These are phyloP conservation scores for Ormia ochracea DNA, from an alignment of 2,888 invertebrate species.

Conservation along the genomic window DNA sequence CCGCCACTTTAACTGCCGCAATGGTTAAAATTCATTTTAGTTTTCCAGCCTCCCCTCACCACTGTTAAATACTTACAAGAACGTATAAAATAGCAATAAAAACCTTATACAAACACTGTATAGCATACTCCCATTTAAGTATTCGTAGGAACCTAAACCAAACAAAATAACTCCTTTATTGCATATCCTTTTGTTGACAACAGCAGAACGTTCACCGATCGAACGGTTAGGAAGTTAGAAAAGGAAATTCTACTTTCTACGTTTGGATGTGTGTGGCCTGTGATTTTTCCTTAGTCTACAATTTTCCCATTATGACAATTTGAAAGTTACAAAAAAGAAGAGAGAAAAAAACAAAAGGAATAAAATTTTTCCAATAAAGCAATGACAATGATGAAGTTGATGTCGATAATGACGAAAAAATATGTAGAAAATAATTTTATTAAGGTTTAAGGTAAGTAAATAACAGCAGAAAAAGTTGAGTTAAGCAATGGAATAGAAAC, in stretches of 20 bases:
- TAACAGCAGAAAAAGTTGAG: conserved; percentile 55
- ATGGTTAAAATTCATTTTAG: conserved; percentile 52
- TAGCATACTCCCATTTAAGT: not conserved
- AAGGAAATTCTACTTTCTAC: conserved; percentile 17
- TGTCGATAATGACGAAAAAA: conserved; percentile 36
- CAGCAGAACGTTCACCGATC: conserved; percentile 30
- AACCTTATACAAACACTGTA: not conserved
- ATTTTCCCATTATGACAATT: conserved; percentile 52
- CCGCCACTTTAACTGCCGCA: conserved; percentile 62
- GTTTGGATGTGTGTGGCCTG: not conserved
- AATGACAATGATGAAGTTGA: conserved; percentile 31
- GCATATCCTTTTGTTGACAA: conserved; percentile 55
- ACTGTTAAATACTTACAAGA: conserved; percentile 20
- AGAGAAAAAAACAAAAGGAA: conserved; percentile 27
- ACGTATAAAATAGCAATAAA: conserved; percentile 41
- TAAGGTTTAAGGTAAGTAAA: conserved; percentile 62
- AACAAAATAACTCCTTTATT: conserved; percentile 56
- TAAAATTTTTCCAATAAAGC: conserved; percentile 50
- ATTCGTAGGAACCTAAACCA: conserved; percentile 28
- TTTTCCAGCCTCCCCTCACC: conserved; percentile 2
- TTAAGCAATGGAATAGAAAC: conserved; percentile 37
- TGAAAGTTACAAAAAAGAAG: conserved; percentile 31
- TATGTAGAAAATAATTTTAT: conserved; percentile 58
- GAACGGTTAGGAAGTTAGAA: conserved; percentile 8
- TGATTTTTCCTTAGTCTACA: conserved; percentile 38